phyloP scores from a whole-genome alignment of 2,888 invertebrate genomes.

The Drosophila setosimentum region DNA sequence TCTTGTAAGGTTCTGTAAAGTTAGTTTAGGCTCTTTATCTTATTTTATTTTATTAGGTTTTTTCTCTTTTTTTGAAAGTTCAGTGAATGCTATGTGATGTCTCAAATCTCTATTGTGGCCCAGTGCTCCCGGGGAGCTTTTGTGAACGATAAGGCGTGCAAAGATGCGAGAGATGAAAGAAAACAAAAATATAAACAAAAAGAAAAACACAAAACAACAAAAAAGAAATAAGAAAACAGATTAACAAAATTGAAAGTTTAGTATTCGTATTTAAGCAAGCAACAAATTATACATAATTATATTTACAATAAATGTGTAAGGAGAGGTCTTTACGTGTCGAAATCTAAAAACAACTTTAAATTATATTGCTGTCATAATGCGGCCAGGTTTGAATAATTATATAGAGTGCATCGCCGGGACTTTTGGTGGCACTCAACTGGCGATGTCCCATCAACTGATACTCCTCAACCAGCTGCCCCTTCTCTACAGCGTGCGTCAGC shows the following conservation, averaged over 20 bases:
- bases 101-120: constrained; percentile 76
- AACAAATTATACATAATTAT: constrained; percentile 81
- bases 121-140: constrained; percentile 73
- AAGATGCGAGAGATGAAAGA: constrained; percentile 57
- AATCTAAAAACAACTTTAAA: constrained; percentile 40
- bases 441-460: constrained; percentile 90
- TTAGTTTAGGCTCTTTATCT: constrained; percentile 61
- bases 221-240: constrained; percentile 57
- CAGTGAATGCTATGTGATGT: constrained; percentile 77
- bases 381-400: constrained; percentile 89
- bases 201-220: constrained; percentile 19
- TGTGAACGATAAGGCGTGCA: constrained; percentile 38
- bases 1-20: constrained; percentile 64
- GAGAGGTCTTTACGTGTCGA: constrained; percentile 77
- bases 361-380: constrained; percentile 85
- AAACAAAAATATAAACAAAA: constrained; percentile 29
- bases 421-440: constrained; percentile 88
- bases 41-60: constrained; percentile 13
- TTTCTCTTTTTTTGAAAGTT: constrained; percentile 41
- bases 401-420: constrained; percentile 89
- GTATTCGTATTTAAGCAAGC: constrained; percentile 79
- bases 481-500: constrained; percentile 87
- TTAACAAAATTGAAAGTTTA: constrained; percentile 78
- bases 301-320: constrained; percentile 80
- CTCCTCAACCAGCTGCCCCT: constrained; percentile 87